A percentile compares a stretch with the other conserved stretches of the same genome.
Evolutionary conservation across 2,888 invertebrate genomes (phyloP).

Genomic region (Parnassius glacialis): DNA sequence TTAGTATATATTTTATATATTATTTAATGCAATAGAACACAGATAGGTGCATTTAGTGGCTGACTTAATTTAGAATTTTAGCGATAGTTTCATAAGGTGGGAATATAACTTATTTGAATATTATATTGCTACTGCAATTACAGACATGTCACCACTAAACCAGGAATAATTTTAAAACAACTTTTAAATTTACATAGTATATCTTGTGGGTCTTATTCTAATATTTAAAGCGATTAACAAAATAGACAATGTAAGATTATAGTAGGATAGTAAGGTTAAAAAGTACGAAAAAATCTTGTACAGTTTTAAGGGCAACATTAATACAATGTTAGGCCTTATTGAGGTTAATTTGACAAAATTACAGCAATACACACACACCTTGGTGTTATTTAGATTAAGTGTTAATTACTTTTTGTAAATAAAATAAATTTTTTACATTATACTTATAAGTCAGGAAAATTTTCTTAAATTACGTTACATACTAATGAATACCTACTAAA

Average conservation of each 20-base stretch:
- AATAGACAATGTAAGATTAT: conserved; percentile 33
- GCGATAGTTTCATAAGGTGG: too few species aligned
- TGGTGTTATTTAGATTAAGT: too few species aligned
- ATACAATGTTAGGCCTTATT: conserved; percentile 29
- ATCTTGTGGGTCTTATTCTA: conserved; percentile 25
- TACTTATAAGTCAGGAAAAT: not conserved
- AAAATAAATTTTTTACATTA: not conserved
- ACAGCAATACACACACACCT: too few species aligned
- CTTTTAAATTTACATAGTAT: not conserved
- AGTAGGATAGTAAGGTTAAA: not conserved
- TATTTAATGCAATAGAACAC: conserved; percentile 18
- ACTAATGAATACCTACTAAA: conserved; percentile 22
- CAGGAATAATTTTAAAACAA: conserved; percentile 3
- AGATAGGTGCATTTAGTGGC: not conserved
- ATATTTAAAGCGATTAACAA: conserved; percentile 36
- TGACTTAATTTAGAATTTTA: conserved; percentile 2
- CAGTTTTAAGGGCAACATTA: conserved; percentile 33
- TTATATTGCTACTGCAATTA: not conserved
- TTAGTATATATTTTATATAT: not conserved
- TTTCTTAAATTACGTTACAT: not conserved
- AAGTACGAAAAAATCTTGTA: conserved; percentile 22
- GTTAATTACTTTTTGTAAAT: not conserved
- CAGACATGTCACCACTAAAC: conserved; percentile 30
- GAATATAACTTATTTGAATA: too few species aligned
- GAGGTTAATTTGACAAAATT: not conserved